These are phyloP conservation scores for Melanocharis versteri DNA, from an alignment of 2,113 vertebrate genomes.

Conservation along the genomic window DNA sequence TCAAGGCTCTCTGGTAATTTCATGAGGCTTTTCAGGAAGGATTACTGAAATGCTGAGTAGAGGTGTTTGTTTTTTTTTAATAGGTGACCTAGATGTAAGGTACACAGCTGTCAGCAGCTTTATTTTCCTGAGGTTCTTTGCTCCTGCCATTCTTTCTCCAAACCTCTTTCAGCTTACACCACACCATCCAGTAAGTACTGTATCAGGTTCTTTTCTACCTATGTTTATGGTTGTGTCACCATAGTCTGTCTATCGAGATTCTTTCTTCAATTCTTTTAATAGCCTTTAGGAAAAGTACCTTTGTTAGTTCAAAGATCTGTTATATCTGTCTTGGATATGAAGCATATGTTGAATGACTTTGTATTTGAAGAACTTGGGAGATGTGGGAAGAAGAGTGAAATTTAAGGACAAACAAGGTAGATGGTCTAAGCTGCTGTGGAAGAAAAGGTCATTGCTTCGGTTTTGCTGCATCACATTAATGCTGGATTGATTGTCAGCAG, in stretches of 20 bases:
- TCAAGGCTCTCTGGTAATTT: not conserved
- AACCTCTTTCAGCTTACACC: conserved; percentile 94
- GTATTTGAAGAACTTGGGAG: not conserved
- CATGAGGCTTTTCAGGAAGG: not conserved
- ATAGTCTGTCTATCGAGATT: not conserved
- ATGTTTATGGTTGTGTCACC: not conserved
- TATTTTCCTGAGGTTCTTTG: conserved; percentile 97
- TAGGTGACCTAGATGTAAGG: conserved; percentile 91
- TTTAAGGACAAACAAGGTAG: not conserved
- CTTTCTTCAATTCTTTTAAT: not conserved
- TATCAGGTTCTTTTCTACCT: not conserved
- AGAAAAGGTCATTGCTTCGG: not conserved
- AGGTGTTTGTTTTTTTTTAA: not conserved
- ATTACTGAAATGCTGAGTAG: conserved; percentile 10
- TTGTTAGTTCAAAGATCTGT: not conserved
- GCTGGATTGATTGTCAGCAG: not conserved
- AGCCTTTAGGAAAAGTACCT: not conserved
- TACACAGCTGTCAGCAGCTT: conserved; percentile 98
- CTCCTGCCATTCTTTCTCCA: conserved; percentile 95
- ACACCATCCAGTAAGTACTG: conserved; percentile 89
- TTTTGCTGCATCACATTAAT: not conserved
- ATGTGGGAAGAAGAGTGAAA: not conserved
- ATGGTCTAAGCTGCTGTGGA: not conserved
- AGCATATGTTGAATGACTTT: not conserved
- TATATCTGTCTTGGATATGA: not conserved